phyloP scores from a whole-genome alignment of 2,113 vertebrate genomes.

The Labeo catla region DNA sequence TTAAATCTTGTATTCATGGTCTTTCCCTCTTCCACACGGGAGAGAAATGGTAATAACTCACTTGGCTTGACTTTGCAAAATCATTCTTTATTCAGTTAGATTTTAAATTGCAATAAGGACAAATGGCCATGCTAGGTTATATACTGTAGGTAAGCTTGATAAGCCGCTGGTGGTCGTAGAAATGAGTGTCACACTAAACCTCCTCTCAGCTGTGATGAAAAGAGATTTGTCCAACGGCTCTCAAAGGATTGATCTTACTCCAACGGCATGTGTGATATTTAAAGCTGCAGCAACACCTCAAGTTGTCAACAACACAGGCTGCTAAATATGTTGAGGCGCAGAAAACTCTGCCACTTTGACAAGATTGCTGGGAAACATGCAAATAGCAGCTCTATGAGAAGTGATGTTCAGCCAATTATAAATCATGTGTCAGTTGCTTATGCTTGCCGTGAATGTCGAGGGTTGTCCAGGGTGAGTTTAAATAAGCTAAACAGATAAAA shows the following conservation, averaged over 20 bases:
- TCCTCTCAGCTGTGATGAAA: slow-evolving; percentile 22
- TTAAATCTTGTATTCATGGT: too few species aligned
- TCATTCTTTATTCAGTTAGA: slow-evolving; percentile 8
- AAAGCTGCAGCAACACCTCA: slow-evolving; percentile 46
- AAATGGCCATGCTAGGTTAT: not conserved
- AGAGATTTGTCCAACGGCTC: slow-evolving; percentile 15
- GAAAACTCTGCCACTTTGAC: slow-evolving; percentile 51
- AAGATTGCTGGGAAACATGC: slow-evolving; percentile 54
- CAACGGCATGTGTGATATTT: slow-evolving; percentile 25
- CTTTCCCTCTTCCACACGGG: not conserved
- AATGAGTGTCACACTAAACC: slow-evolving; percentile 11
- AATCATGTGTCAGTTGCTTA: slow-evolving; percentile 39
- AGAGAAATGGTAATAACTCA: not conserved
- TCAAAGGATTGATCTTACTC: slow-evolving; percentile 35
- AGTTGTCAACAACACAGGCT: slow-evolving; percentile 46
- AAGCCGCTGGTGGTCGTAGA: not conserved
- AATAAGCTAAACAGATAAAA: slow-evolving; percentile 29
- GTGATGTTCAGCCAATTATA: slow-evolving; percentile 54
- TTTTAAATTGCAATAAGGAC: not conserved
- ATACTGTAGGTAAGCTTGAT: slow-evolving; percentile 7
- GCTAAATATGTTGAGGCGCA: slow-evolving; percentile 51
- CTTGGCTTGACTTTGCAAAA: not conserved
- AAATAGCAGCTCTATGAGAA: slow-evolving; percentile 43
- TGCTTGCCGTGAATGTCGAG: slow-evolving; percentile 38
- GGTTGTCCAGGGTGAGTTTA: slow-evolving; percentile 37